Evolutionary conservation across 2,113 vertebrate species (phyloP), one percentile per base, ranked within the genome.

Genomic region (Oryzias melastigma): DNA sequence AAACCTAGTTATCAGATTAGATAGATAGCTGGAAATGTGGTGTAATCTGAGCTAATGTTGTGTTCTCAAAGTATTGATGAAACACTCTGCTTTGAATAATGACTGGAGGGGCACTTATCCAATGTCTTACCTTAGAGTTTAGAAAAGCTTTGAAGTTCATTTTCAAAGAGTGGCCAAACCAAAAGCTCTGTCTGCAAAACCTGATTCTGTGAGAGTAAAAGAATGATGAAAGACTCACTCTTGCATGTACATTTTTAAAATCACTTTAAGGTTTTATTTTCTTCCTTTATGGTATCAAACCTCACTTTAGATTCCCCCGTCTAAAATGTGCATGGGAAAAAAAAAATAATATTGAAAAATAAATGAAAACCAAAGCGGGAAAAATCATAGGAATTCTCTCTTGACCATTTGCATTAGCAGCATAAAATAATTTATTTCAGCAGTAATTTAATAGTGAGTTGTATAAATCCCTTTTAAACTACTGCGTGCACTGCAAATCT

Each of bases 141-240:
- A 29, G 35, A 12, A 44, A 65, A 10, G 52, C 70, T 82, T 80
- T 85, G 61, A 80, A 70, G 79, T 70, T 73, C 19, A 57, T 20
- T 54, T 77, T 80, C 65, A 75, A 77, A 76, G 10, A 68, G 47
- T 17, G 49, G 55, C 46, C 29, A 17, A 43, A 71, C 40, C 27
- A 44, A 4, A 45, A 25, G 51, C n/a, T 45, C 52, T n/a, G 49
- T n/a, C 52, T n/a, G 49, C 24, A 65, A 58, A 73, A 68, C 50
- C 20, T 27, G 45, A 78, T 48, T 53, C 35, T 35, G 35, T 13
- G 35, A 35, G 35, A 12, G 35, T 8, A 35, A 14, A 27, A 27
- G 52, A 63, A 57, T 56, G 35, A 68, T 56, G 14, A 45, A 54
- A 29, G 58, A 53, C 25, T 56, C 16, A 22, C 41, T 65, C 47